Evolutionary conservation across 2,888 invertebrate genomes (phyloP).

Genomic region (Entomobrya proxima): DNA sequence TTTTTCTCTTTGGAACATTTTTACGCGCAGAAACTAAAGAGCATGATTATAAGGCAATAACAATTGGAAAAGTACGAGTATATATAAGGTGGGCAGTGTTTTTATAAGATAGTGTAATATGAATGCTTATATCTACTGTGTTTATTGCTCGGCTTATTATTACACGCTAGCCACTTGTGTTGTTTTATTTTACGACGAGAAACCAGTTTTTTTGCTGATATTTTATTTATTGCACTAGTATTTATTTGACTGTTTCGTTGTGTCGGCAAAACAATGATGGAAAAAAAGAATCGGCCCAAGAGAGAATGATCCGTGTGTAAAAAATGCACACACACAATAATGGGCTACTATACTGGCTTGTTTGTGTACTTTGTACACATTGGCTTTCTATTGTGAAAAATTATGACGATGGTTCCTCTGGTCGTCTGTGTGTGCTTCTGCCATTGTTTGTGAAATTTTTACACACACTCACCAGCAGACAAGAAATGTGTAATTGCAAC

Average conservation of each 20-base stretch:
- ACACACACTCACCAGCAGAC: too few relatives aligned
- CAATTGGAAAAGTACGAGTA: background rate
- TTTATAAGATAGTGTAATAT: background rate
- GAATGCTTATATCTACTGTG: background rate
- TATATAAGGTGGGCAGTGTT: background rate
- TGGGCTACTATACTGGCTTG: background rate
- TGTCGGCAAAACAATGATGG: constrained; percentile 57
- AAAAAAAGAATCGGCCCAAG: constrained; percentile 16
- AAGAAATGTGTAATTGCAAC: constrained; percentile 15
- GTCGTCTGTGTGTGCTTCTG: background rate
- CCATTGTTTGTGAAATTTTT: constrained; percentile 46
- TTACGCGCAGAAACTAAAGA: constrained; percentile 12
- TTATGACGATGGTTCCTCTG: constrained; percentile 12
- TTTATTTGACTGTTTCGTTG: constrained; percentile 64
- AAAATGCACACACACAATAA: constrained; percentile 32
- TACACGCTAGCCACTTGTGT: constrained; percentile 32
- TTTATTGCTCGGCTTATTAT: constrained; percentile 33
- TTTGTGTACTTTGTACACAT: constrained; percentile 1
- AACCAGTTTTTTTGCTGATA: constrained; percentile 66
- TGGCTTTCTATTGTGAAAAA: constrained; percentile 7
- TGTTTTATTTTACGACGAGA: constrained; percentile 49
- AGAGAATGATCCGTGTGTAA: background rate
- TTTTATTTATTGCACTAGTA: constrained; percentile 63
- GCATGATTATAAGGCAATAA: constrained; percentile 40
- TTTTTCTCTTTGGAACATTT: constrained; percentile 13